Percentiles rank a stretch among this genome's conserved stretches.
phyloP scores from a whole-genome alignment of 2,888 invertebrate species.

The Pterostichus madidus region DNA sequence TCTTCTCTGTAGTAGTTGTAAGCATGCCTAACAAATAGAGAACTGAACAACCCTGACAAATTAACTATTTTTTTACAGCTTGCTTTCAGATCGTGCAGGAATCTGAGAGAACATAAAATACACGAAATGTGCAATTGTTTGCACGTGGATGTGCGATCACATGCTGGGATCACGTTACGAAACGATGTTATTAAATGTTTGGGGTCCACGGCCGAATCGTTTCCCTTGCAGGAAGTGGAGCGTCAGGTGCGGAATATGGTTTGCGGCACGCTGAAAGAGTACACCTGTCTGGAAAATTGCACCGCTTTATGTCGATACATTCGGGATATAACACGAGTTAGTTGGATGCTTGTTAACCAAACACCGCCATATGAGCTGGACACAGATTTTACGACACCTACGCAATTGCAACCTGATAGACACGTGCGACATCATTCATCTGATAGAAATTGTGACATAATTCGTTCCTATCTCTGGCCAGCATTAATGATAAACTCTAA shows the following conservation, averaged over 20 bases:
- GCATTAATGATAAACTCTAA: constrained; percentile 87
- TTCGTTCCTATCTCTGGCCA: constrained; percentile 93
- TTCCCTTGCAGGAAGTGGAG: constrained; percentile 85
- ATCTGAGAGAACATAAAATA: constrained; percentile 86
- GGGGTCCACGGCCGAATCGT: constrained; percentile 84
- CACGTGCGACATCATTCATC: constrained; percentile 90
- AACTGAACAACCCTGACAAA: constrained; percentile 43
- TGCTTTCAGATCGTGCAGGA: constrained; percentile 86
- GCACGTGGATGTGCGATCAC: constrained; percentile 74
- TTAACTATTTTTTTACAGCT: constrained; percentile 78
- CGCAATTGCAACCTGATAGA: constrained; percentile 82
- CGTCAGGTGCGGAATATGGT: constrained; percentile 82
- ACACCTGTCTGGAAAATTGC: constrained; percentile 91
- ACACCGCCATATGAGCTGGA: constrained; percentile 83
- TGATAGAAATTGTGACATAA: constrained; percentile 86
- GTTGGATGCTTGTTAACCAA: constrained; percentile 92
- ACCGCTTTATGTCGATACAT: constrained; percentile 89
- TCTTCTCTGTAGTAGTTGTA: constrained; percentile 97
- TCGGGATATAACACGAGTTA: constrained; percentile 89
- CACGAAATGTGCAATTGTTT: constrained; percentile 83
- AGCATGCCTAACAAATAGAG: constrained; percentile 76
- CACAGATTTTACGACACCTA: constrained; percentile 85
- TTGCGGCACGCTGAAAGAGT: constrained; percentile 94
- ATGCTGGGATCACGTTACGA: constrained; percentile 76
- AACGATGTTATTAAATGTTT: constrained; percentile 74